These are phyloP conservation scores for Tragelaphus imberbis DNA, from an alignment of 2,113 vertebrate genomes.

Conservation along the genomic window DNA sequence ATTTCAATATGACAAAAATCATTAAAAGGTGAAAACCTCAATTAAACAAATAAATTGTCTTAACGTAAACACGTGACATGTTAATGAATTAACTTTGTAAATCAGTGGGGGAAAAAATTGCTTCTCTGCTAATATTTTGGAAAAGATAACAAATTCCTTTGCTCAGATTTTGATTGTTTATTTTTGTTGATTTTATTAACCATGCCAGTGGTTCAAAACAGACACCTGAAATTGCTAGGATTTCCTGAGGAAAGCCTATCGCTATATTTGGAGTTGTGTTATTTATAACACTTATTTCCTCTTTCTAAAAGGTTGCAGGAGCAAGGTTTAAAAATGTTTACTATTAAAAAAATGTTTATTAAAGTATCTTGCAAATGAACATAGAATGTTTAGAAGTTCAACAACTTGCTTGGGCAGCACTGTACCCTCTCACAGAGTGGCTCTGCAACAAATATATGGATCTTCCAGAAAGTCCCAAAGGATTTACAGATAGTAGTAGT, in stretches of 20 bases:
- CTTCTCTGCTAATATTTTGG: not conserved
- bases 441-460: not conserved
- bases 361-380: conserved; percentile 27
- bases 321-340: conserved; percentile 9
- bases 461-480: not conserved
- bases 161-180: not conserved
- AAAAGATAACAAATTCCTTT: conserved; percentile 15
- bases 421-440: not conserved
- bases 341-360: conserved; percentile 21
- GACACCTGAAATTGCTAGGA: not conserved
- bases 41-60: conserved; percentile 33
- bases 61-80: conserved; percentile 15
- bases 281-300: not conserved
- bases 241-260: not conserved
- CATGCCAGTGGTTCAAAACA: not conserved
- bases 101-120: conserved; percentile 27
- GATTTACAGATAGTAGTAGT: not conserved
- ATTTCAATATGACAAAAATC: conserved; percentile 42
- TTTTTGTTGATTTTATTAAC: conserved; percentile 19
- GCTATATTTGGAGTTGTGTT: not conserved
- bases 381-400: not conserved
- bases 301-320: not conserved
- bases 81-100: not conserved
- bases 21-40: conserved; percentile 43
- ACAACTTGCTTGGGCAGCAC: not conserved